These are phyloP conservation scores for Chaetorhynchus papuensis DNA, from an alignment of 2,113 vertebrate genomes.

Conservation along the genomic window DNA sequence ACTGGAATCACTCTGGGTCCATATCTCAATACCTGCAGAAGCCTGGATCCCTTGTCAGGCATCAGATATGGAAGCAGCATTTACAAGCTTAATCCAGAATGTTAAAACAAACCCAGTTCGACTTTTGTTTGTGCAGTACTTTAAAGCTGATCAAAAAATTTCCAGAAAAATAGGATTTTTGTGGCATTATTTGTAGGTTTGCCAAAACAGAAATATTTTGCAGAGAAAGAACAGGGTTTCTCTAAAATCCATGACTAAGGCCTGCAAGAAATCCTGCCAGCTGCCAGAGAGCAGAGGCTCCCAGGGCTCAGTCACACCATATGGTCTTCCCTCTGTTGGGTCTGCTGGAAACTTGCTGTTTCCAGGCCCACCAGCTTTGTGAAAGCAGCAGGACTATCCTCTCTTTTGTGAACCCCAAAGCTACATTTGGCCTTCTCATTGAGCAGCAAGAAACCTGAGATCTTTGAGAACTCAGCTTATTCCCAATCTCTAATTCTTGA, in stretches of 20 bases:
- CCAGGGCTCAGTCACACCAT: background rate
- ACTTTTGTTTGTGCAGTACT: background rate
- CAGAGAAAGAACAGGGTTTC: background rate
- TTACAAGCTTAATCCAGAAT: background rate
- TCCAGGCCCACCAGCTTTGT: background rate
- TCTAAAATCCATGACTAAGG: background rate
- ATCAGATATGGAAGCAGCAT: background rate
- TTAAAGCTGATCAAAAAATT: background rate
- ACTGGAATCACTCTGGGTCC: background rate
- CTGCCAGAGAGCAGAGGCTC: background rate
- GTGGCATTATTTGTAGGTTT: background rate
- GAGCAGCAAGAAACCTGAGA: background rate
- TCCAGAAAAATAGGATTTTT: background rate
- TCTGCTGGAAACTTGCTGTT: background rate
- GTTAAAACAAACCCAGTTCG: background rate
- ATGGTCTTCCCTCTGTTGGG: fast-evolving
- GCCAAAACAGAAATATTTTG: background rate
- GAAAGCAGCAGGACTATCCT: background rate
- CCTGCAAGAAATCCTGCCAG: background rate
- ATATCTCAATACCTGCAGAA: background rate
- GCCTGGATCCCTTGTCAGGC: background rate
- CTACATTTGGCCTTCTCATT: background rate
- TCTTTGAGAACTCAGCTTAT: background rate
- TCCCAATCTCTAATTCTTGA: background rate
- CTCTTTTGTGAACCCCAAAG: background rate